Percentiles rank a stretch among this genome's conserved stretches.
These are phyloP conservation scores for Tipula unca DNA, from an alignment of 2,888 invertebrate species.

Conservation along the genomic window DNA sequence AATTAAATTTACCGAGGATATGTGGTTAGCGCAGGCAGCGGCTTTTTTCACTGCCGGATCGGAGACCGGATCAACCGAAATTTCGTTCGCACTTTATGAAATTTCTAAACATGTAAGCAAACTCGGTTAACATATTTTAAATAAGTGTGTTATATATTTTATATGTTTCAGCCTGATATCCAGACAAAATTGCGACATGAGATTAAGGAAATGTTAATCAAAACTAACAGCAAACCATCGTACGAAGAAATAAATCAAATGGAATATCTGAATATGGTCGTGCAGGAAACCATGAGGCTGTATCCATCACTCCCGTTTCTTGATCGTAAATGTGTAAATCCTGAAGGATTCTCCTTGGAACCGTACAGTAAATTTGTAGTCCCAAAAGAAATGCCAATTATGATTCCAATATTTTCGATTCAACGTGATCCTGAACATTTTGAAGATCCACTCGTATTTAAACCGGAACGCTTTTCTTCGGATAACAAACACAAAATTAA, in stretches of 20 bases:
- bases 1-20: constrained; percentile 10
- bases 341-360: constrained; percentile 27
- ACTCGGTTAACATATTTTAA: background rate
- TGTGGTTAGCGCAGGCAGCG: constrained; percentile 21
- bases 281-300: constrained; percentile 37
- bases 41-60: constrained; percentile 22
- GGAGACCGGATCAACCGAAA: constrained; percentile 29
- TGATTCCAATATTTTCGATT: constrained; percentile 35
- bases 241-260: constrained; percentile 33
- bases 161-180: constrained; percentile 31
- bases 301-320: constrained; percentile 39
- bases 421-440: constrained; percentile 40
- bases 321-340: constrained; percentile 26
- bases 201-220: constrained; percentile 30
- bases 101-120: constrained; percentile 28
- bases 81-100: constrained; percentile 32
- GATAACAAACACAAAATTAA: constrained; percentile 34
- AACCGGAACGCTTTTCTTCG: constrained; percentile 39
- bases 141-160: too few species aligned
- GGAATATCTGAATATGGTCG: constrained; percentile 40
- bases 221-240: constrained; percentile 30
- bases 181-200: constrained; percentile 34
- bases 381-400: constrained; percentile 36
- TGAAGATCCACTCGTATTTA: constrained; percentile 35
- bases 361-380: constrained; percentile 33